Evolutionary conservation across 1,140 invertebrate species (phyloP).

Genomic region (Pentalonia nigronervosa): DNA sequence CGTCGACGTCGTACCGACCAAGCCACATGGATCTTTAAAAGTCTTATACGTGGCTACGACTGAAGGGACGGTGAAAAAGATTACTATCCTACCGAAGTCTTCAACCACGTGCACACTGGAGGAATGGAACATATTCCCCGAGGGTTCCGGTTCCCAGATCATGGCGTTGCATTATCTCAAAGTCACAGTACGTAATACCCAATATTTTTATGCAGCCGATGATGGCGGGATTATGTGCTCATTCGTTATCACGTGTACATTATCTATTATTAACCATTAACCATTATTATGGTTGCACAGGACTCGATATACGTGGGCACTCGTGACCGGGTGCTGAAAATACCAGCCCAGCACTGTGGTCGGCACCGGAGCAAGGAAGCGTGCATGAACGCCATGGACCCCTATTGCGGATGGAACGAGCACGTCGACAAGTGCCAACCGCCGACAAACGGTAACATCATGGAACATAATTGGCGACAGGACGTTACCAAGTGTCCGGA

Average conservation of each 20-base stretch:
- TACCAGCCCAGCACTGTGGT: constrained; percentile 80
- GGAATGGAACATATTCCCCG: constrained; percentile 76
- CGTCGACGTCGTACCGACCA: constrained; percentile 77
- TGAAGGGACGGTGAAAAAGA: constrained; percentile 80
- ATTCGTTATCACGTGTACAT: not conserved
- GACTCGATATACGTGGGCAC: constrained; percentile 86
- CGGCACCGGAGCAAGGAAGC: constrained; percentile 74
- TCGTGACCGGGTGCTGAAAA: constrained; percentile 72
- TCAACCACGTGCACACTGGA: constrained; percentile 84
- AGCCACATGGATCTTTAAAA: constrained; percentile 71
- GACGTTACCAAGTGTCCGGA: constrained; percentile 68
- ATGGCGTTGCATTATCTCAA: constrained; percentile 80
- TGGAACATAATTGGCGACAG: constrained; percentile 76
- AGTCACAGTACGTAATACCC: constrained; percentile 71
- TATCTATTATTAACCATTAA: too few species aligned
- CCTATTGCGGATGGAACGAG: constrained; percentile 93
- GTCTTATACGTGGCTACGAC: constrained; percentile 82
- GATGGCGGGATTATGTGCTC: not conserved
- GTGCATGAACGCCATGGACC: constrained; percentile 87
- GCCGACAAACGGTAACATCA: constrained; percentile 71
- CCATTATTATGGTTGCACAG: constrained; percentile 63
- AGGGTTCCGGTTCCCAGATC: constrained; percentile 67
- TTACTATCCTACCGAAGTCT: constrained; percentile 75
- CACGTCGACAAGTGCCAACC: constrained; percentile 74
- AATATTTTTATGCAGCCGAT: not conserved